These are phyloP conservation scores for Chaenocephalus aceratus DNA, from an alignment of 2,113 vertebrate species.

Conservation along the genomic window DNA sequence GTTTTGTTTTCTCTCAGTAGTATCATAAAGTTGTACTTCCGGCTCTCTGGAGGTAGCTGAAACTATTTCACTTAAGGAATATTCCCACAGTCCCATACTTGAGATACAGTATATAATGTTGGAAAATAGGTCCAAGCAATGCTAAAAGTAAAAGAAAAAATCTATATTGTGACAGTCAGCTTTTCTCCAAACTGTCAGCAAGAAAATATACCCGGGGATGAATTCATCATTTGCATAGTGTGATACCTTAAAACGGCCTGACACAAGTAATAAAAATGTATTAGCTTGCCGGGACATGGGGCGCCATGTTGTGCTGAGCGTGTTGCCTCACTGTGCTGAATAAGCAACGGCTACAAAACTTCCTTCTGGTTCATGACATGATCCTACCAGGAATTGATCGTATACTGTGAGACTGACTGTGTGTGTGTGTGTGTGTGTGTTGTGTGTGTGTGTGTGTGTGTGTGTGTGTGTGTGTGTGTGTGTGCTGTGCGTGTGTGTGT, in stretches of 20 bases:
- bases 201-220: constrained; percentile 75
- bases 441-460: constrained; percentile 14
- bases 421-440: background rate
- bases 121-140: constrained; percentile 53
- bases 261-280: constrained; percentile 81
- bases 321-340: constrained; percentile 72
- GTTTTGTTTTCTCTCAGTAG: constrained; percentile 10
- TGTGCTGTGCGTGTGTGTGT: background rate
- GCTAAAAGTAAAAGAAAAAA: constrained; percentile 57
- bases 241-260: constrained; percentile 73
- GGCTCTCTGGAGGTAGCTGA: constrained; percentile 20
- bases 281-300: constrained; percentile 70
- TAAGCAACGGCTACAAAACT: constrained; percentile 71
- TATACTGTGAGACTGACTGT: constrained; percentile 65
- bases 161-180: constrained; percentile 73
- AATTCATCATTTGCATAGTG: constrained; percentile 80
- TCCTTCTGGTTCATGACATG: constrained; percentile 61
- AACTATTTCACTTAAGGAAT: constrained; percentile 28
- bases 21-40: constrained; percentile 46
- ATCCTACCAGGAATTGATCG: constrained; percentile 66
- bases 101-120: constrained; percentile 33
- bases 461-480: constrained; percentile 9
- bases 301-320: constrained; percentile 76
- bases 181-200: constrained; percentile 78
- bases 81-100: constrained; percentile 34